phyloP scores from a whole-genome alignment of 2,888 invertebrate genomes.

The Dorcus hopei region DNA sequence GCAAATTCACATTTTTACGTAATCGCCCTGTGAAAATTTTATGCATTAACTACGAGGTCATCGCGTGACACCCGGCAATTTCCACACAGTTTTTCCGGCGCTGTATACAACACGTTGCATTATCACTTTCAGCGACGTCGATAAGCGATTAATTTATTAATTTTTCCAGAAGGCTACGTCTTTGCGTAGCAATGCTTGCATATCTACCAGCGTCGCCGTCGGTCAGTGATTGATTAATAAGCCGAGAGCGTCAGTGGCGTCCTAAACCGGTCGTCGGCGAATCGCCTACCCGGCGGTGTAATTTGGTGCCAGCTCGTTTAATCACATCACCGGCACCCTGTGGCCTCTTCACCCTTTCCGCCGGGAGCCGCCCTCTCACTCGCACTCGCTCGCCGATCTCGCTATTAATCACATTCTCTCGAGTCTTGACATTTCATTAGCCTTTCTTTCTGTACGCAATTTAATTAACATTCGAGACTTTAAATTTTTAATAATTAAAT shows the following conservation, averaged over 20 bases:
- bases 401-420: slow-evolving; percentile 18
- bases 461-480: slow-evolving; percentile 37
- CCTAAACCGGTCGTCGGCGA: background rate
- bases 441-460: slow-evolving; percentile 24
- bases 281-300: slow-evolving; percentile 13
- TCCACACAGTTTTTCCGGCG: no score
- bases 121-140: no score
- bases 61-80: no score
- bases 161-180: no score
- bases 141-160: no score
- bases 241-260: background rate
- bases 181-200: no score
- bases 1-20: no score
- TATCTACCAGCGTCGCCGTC: background rate
- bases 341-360: slow-evolving; percentile 2
- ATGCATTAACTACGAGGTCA: no score
- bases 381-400: slow-evolving; percentile 4
- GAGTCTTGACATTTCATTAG: slow-evolving; percentile 16
- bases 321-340: slow-evolving; percentile 23
- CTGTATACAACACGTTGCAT: no score
- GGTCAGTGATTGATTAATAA: slow-evolving; percentile 1
- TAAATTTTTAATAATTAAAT: slow-evolving; percentile 37
- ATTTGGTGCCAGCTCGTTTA: slow-evolving; percentile 25
- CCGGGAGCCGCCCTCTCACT: background rate
- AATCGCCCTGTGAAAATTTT: no score